A percentile compares a stretch with the other conserved stretches of the same genome.
Evolutionary conservation across 2,888 invertebrate genomes (phyloP).

Genomic region (Chrysolina oricalcia): DNA sequence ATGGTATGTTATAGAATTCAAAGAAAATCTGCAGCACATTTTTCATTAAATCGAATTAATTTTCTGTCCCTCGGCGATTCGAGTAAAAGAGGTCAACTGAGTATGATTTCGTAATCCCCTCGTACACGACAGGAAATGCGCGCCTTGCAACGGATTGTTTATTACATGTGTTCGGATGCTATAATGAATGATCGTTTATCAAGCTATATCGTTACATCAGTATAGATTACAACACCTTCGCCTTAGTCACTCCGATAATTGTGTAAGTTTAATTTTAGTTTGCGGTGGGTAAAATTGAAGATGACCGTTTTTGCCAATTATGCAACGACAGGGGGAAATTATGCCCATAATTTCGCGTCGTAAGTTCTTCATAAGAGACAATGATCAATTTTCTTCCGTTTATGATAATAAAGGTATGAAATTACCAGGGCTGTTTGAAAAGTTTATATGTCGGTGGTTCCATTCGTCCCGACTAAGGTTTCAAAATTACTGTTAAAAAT

Average conservation of each 20-base stretch:
- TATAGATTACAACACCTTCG: constrained; percentile 29
- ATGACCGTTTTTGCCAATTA: constrained; percentile 27
- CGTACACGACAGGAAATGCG: constrained; percentile 34
- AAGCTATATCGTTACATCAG: constrained; percentile 29
- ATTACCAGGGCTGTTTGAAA: not conserved
- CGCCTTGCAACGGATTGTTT: constrained; percentile 14
- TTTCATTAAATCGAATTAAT: no score
- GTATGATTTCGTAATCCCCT: constrained; percentile 2
- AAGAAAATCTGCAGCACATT: no score
- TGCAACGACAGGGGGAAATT: constrained; percentile 18
- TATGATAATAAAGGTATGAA: not conserved
- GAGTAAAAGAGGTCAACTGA: not conserved
- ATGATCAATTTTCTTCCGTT: not conserved
- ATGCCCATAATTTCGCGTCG: constrained; percentile 12
- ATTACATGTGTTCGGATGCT: constrained; percentile 35
- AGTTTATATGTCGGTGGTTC: not conserved
- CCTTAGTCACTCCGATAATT: constrained; percentile 31
- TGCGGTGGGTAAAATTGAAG: constrained; percentile 21
- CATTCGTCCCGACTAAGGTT: no score
- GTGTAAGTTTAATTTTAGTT: constrained; percentile 31
- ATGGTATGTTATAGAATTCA: no score
- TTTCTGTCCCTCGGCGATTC: no score
- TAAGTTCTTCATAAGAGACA: not conserved
- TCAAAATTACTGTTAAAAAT: no score
- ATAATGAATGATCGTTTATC: constrained; percentile 36